Base-by-base conservation (phyloP, 2,113 vertebrate species). In the Cephalophus harveyi region DNA sequence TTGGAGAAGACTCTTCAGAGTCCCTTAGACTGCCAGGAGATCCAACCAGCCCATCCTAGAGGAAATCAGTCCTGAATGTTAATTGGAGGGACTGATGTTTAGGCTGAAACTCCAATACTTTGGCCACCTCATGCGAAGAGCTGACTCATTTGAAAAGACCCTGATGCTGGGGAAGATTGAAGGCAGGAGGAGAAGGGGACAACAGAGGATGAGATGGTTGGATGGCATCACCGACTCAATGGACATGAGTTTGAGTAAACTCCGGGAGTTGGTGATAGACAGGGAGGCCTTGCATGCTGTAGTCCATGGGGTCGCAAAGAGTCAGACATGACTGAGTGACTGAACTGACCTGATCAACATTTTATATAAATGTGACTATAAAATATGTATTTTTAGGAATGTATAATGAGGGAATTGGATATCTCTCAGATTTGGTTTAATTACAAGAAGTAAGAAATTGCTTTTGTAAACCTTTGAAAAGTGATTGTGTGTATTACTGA, bases 401-500 rank as follows among this genome's bases (percentile, higher is more conserved):
- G 19, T 76, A 3, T 59, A 23, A 71, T 30, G 33, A 94, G 46
- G 7, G 62, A 85, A 43, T 46, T 46, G 52, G 8, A 84, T 48
- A 17, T 33, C 50, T 87, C 36, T 83, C n/a, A 88, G 15, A 30
- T 95, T 84, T 60, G 55, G 64, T 54, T 79, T 71, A 62, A 81
- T 55, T 74, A 6, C 28, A 89, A 33, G 14, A 82, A 48, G n/a
- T 55, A 21, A 28, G 25, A 95, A 52, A 3, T 12, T 43, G 16
- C 40, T 89, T 76, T 85, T 92, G 0, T 92, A 94, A 94, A 87
- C 46, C 11, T 95, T 78, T 71, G 64, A 33, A 88, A 59, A 85
- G 71, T 84, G 91, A 55, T 33, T 88, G 9, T 84, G 25, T 48
- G 16, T 46, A 40, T 55, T 46, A 25, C 57, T 87, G 60, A 64